Base-by-base conservation (phyloP, 2,888 invertebrate species). In the Cinara cedri region DNA sequence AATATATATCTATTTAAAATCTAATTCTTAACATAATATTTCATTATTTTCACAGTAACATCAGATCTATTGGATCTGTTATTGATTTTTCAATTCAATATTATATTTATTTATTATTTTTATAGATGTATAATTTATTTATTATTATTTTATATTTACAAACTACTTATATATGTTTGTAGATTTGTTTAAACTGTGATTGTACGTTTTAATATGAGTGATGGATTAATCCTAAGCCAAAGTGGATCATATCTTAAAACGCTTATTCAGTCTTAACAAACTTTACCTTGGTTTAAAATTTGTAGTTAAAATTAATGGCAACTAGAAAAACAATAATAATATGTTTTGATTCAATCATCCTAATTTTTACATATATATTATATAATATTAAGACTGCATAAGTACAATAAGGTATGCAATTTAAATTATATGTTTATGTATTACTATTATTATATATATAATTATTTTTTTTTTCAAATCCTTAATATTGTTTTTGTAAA, bases 361-460 rank as follows among this genome's bases (percentile, higher is more conserved):
- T 74, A 74, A 75, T 75, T 63, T 71, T 24, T 72, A 49, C 6
- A 34, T 34, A 4, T 34, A 4, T 34, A 4, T 34, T 75, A 42
- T 63, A 54, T 34, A 34, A 6, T 34, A 4, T 54, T 63, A 65
- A 75, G 63, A 65, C 63, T 75, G 74, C 63, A 65, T 75, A 63
- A 75, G 65, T 65, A 75, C 24, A 3, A 63, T 65, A 65, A 75
- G 63, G 42, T 54, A 65, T 75, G 63, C 54, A 75, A 75, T 65
- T 63, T 24, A 63, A 55, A 54, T 21, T 42, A 14, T 11, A 65
- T 34, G 1, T 49, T 49, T 34, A 34, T 72, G 9, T 62, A 34
- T 42, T 75, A 65, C 44, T 65, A 75, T 44, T 75, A 75, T 65
- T 54, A 65, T 44, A 66, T 57, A 34, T 65, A 21, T 46, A 14